Evolutionary conservation across 2,888 invertebrate genomes (phyloP), one percentile per base, ranked within the genome.

Genomic region (Itoplectis maculator): DNA sequence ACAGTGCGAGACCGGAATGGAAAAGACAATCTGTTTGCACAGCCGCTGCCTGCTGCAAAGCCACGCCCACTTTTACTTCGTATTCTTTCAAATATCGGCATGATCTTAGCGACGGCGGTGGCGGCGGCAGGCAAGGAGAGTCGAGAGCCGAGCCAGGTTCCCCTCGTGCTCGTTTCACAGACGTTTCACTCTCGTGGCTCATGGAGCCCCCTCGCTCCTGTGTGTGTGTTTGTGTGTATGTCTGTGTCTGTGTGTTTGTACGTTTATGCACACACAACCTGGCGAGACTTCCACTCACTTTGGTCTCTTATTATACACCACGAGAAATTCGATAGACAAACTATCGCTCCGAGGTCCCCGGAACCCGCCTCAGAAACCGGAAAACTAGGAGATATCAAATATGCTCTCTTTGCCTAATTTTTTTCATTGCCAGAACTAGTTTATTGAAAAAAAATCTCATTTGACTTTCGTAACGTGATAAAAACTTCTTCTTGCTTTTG

Each of bases 1-100:
- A 63, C 49, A 70, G 42, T 66, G 20, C 23, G 63, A 63, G 49
- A 42, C 35, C 9, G 42, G 20, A 51, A 49, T 56, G 45, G 42
- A 80, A 85, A 85, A 82, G 84, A 88, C 81, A 87, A 85, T 87
- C 85, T 85, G 81, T 86, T 85, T 84, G 83, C 54, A 82, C 82
- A 82, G 82, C 75, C 69, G 74, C 79, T 79, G 63, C 45, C 51
- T 66, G 81, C 61, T 72, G 84, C 84, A 84, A 81, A 84, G 86
- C 88, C 90, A 90, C 90, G 88, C 91, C 91, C 80, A 89, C 91
- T 90, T 90, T 90, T 90, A 90, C 91, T 85, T 85, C 74, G 86
- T 86, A 89, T 88, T 90, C 88, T 89, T 90, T 89, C 82, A 86
- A 89, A 87, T 89, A 89, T 87, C 83, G 80, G 79, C 85, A 75